These are phyloP conservation scores for Atlantisia rogersi DNA, from an alignment of 2,113 vertebrate genomes.

Conservation along the genomic window DNA sequence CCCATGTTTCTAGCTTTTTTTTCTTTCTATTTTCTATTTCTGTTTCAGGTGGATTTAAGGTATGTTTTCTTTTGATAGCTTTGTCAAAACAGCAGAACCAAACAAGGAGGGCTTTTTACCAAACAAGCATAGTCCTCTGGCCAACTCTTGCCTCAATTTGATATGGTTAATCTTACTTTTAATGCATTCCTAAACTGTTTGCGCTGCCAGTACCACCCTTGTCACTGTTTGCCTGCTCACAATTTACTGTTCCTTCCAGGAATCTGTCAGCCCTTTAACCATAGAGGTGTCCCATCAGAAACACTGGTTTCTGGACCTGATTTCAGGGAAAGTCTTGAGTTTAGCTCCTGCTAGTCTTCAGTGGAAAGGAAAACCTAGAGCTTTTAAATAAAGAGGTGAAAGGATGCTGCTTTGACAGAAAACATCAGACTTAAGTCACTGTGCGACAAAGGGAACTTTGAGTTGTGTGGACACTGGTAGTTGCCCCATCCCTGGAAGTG, in stretches of 20 bases:
- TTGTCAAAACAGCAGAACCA: background rate
- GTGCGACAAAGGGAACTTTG: background rate
- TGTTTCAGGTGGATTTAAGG: background rate
- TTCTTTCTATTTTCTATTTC: background rate
- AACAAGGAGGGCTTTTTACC: background rate
- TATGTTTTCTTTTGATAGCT: background rate
- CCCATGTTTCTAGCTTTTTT: background rate
- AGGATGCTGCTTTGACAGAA: background rate
- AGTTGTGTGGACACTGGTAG: background rate
- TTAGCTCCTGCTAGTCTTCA: background rate
- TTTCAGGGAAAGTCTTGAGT: background rate
- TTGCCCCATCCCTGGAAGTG: too few relatives aligned
- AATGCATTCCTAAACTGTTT: background rate
- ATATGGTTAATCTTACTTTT: background rate
- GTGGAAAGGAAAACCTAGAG: background rate
- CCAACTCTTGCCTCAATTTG: background rate
- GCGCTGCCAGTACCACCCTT: background rate
- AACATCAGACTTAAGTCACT: background rate
- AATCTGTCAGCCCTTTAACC: background rate
- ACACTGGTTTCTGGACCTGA: background rate
- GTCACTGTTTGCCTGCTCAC: background rate
- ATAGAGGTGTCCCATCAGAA: background rate
- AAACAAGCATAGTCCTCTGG: background rate
- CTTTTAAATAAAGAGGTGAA: background rate
- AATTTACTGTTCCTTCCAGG: background rate